Conservation (phyloP, 2,888 invertebrate genomes). For the Danaus chrysippus region DNA sequence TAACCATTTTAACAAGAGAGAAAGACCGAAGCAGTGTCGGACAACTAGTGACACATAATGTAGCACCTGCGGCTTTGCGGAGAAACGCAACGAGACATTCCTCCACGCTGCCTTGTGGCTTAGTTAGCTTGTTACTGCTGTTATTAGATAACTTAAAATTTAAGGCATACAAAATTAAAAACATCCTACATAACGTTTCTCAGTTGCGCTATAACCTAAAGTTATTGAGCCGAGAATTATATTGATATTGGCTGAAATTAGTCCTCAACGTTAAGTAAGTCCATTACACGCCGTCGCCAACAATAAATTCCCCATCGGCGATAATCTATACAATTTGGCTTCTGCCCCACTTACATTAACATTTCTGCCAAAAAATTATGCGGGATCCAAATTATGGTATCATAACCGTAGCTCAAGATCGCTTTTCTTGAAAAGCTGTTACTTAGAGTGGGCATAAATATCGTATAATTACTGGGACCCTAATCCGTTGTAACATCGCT, state of each 20-base stretch:
- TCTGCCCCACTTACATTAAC: conserved; percentile 34
- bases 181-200: no score
- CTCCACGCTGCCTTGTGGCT: conserved; percentile 27
- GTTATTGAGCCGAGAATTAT: conserved; percentile 9
- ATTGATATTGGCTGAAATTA: conserved; percentile 16
- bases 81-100: conserved; percentile 29
- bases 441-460: conserved; percentile 53
- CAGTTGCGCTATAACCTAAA: no score
- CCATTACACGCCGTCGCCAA: conserved; percentile 31
- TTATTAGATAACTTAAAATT: background rate
- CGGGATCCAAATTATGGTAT: conserved; percentile 24
- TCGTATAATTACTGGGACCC: conserved; percentile 56
- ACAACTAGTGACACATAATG: conserved; percentile 33
- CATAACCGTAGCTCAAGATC: conserved; percentile 37
- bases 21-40: conserved; percentile 31
- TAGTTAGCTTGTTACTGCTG: conserved; percentile 26
- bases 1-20: conserved; percentile 25
- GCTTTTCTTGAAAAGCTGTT: conserved; percentile 40
- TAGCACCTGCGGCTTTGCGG: conserved; percentile 34
- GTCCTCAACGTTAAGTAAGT: conserved; percentile 24
- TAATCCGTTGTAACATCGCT: conserved; percentile 66
- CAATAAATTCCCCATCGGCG: conserved; percentile 36
- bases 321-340: conserved; percentile 43
- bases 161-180: no score
- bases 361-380: conserved; percentile 39